These are phyloP conservation scores for Salminus brasiliensis DNA, from an alignment of 2,113 vertebrate species.

Conservation along the genomic window DNA sequence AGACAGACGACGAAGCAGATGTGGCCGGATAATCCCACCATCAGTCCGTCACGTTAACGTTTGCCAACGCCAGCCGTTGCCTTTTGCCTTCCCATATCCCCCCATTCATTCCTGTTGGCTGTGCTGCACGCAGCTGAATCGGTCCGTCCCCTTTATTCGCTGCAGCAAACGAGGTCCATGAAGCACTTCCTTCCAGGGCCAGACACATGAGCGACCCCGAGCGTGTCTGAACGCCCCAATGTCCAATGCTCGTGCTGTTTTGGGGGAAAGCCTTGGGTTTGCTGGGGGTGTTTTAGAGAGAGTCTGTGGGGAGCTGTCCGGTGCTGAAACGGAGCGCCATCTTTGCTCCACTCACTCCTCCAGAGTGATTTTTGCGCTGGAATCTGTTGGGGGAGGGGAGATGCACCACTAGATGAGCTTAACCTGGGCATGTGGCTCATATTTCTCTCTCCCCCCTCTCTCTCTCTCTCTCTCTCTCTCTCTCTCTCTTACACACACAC, in stretches of 20 bases:
- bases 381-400: constrained; percentile 45
- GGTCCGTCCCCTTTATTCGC: constrained; percentile 30
- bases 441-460: background rate
- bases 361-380: constrained; percentile 53
- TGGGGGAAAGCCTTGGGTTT: no score
- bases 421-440: constrained; percentile 14
- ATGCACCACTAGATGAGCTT: constrained; percentile 34
- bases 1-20: constrained; percentile 18
- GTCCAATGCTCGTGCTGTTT: no score
- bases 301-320: constrained; percentile 73
- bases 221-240: background rate
- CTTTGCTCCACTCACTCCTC: constrained; percentile 64
- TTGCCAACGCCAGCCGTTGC: constrained; percentile 17
- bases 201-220: background rate
- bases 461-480: no score
- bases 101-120: constrained; percentile 11
- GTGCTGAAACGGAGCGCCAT: constrained; percentile 80
- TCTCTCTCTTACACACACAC: no score
- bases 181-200: constrained; percentile 34
- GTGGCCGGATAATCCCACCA: constrained; percentile 17
- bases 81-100: background rate
- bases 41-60: constrained; percentile 32
- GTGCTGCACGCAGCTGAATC: constrained; percentile 6
- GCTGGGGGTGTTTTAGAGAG: background rate
- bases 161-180: constrained; percentile 46